Conservation (phyloP, 2,797 vertebrate species). For the Poeciliopsis infans region DNA sequence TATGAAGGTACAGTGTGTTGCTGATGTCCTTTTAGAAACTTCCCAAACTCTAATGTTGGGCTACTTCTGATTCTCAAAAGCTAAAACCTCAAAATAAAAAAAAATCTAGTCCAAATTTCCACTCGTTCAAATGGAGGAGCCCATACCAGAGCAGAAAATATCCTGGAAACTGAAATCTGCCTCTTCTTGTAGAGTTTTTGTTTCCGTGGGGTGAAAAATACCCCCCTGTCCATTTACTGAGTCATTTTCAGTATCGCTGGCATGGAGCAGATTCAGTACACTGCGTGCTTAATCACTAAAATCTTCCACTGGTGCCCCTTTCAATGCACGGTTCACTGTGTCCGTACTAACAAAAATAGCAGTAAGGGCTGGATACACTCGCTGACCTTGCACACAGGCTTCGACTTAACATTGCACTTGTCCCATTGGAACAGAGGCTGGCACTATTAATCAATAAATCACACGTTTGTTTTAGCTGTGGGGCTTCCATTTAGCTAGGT, state of each 20-base stretch:
- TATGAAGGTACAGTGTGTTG: not conserved
- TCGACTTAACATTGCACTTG: not conserved
- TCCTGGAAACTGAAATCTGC: not conserved
- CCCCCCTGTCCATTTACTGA: conserved; percentile 20
- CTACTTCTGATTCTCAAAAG: not conserved
- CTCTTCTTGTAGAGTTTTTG: conserved; percentile 1
- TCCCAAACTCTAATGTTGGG: not conserved
- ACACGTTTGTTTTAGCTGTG: conserved; percentile 27
- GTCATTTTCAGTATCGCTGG: conserved; percentile 19
- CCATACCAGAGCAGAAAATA: not conserved
- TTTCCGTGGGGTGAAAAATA: conserved; percentile 8
- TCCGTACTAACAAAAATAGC: conserved; percentile 23
- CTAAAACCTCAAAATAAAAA: not conserved
- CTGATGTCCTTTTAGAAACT: not conserved
- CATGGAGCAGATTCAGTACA: conserved; percentile 9
- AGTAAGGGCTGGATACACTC: not conserved
- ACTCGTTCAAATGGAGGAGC: not conserved
- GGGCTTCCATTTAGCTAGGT: conserved; percentile 33
- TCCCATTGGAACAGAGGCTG: conserved; percentile 29
- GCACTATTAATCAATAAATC: conserved; percentile 41
- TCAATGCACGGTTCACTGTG: not conserved
- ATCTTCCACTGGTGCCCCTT: conserved; percentile 20
- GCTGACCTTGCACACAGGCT: conserved; percentile 14
- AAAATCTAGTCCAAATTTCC: not conserved
- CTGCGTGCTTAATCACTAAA: conserved; percentile 29